phyloP scores from a whole-genome alignment of 2,113 vertebrate genomes.

The Cichladusa arquata region DNA sequence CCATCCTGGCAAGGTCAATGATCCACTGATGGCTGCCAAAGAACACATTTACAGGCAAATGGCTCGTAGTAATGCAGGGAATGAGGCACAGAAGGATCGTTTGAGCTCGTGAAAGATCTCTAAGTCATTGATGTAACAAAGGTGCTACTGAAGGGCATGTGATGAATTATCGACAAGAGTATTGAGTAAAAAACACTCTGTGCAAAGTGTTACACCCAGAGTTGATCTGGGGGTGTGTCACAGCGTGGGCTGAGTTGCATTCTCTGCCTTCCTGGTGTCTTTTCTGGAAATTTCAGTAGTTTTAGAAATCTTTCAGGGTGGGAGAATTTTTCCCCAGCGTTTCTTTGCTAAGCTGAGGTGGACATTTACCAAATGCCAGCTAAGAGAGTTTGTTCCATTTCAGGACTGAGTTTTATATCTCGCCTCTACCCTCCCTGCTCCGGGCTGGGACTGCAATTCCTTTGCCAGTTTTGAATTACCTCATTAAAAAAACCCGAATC shows the following conservation, averaged over 20 bases:
- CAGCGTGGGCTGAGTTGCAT: neutral
- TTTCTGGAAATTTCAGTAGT: neutral
- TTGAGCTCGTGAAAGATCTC: neutral
- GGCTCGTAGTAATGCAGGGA: slow-evolving; percentile 43
- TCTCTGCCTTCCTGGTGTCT: neutral
- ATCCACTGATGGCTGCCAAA: slow-evolving; percentile 10
- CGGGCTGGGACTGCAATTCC: neutral
- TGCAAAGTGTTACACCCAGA: neutral
- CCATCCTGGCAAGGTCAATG: neutral
- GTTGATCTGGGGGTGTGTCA: neutral
- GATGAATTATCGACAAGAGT: neutral
- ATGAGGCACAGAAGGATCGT: neutral
- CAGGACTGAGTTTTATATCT: neutral
- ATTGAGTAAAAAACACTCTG: neutral
- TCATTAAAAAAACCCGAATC: neutral
- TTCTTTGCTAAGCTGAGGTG: neutral
- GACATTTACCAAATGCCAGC: neutral
- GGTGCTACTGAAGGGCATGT: neutral
- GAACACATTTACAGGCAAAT: slow-evolving; percentile 51
- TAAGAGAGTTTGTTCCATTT: neutral
- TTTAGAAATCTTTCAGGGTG: neutral
- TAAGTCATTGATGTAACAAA: neutral
- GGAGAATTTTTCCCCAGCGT: neutral
- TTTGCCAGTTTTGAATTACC: neutral
- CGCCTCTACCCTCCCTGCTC: neutral